Evolutionary conservation across 2,113 vertebrate genomes (phyloP), one percentile per base, ranked within the genome.

Genomic region (Falcunculus frontatus): DNA sequence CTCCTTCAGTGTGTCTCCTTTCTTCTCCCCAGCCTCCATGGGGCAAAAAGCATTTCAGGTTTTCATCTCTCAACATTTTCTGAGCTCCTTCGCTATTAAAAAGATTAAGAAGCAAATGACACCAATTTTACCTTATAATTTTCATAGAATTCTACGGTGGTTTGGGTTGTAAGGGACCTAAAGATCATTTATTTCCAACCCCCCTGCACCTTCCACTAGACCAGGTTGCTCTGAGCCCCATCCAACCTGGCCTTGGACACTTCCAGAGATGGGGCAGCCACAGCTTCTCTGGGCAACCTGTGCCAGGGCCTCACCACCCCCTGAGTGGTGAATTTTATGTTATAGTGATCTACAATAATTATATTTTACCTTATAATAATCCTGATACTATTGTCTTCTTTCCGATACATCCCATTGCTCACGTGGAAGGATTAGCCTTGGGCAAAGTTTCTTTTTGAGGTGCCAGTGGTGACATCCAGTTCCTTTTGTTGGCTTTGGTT

Each of bases 191-290:
- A 0, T 18, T 41, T 56, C 32, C 41, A 35, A 55, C 13, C 11
- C 13, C 5, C 4, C 25, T 68, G 16, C 5, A 25, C 19, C 13
- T 82, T 26, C 25, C 39, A 23, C 39, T 11, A 9, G 0, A 0
- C 39, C 53, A 30, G 20, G 25, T 35, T 76, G 20, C 30, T 82
- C n/a, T 17, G 39, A 53, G 16, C 47, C 13, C 9, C 4, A 3
- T 69, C 79, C 41, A 55, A 5, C 20, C n/a, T 55, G 30, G 17
- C 14, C 30, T 62, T 16, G 14, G 4, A 41, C 17, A 35, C 41
- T 62, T 55, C 11, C 47, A 76, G 53, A 17, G 62, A 26, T 47
- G 46, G 11, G n/a, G 6, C 16, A 75, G 23, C 60, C 52, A 46
- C 13, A 75, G 4, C 19, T 67, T 21, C 52, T 7, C 16, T 68